Conservation (phyloP, 2,797 vertebrate species). For the Graptemys geographica region DNA sequence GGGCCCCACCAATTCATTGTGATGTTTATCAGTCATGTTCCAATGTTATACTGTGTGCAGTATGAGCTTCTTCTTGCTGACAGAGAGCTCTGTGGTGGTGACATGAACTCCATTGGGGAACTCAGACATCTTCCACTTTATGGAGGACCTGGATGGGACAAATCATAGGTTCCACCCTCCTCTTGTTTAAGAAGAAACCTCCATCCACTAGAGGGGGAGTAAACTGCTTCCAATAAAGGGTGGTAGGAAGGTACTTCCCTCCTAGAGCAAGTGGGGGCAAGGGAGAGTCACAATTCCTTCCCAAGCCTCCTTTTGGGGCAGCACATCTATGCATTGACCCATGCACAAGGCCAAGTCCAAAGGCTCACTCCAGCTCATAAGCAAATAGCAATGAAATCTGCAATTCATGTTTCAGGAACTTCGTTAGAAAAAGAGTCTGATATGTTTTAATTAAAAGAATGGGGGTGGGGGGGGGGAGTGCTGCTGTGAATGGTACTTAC, state of each 20-base stretch:
- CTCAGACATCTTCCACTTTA: constrained; percentile 67
- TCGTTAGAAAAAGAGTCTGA: neutral
- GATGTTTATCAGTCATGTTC: constrained; percentile 64
- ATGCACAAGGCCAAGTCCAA: neutral
- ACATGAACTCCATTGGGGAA: constrained; percentile 64
- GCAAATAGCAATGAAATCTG: neutral
- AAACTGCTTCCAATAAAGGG: neutral
- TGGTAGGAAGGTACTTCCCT: neutral
- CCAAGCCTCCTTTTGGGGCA: neutral
- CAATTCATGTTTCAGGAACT: neutral
- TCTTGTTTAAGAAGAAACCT: constrained; percentile 50
- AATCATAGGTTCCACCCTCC: constrained; percentile 18
- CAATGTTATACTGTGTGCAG: constrained; percentile 69
- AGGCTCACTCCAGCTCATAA: neutral
- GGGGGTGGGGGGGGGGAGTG: accelerated
- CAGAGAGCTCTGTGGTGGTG: constrained; percentile 62
- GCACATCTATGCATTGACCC: neutral
- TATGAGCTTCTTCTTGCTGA: constrained; percentile 66
- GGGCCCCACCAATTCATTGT: neutral
- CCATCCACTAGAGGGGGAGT: neutral
- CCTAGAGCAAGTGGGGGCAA: neutral
- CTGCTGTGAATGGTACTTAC: neutral
- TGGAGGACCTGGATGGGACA: constrained; percentile 62
- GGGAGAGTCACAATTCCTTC: neutral
- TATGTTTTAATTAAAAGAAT: neutral